Base-by-base conservation (phyloP, 2,888 invertebrate genomes). In the Synanthedon myopaeformis region DNA sequence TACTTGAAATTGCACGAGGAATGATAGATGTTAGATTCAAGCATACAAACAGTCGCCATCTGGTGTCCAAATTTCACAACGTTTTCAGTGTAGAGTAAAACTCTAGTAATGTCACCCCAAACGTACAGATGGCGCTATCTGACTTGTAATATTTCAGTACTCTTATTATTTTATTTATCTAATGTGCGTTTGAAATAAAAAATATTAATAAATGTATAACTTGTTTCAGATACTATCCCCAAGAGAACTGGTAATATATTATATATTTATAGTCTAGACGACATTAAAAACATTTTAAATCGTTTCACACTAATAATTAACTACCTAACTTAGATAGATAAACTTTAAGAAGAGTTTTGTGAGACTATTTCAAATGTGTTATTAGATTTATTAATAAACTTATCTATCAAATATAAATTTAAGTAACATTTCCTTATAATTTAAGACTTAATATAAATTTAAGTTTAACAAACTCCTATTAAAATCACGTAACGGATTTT, bases 161-260 rank as follows among this genome's bases (percentile, higher is more conserved):
- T 35, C 35, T 35, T 35, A 6, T 35, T 35, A 6, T 35, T 35
- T 35, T 35, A 35, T 23, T 23, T 23, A 23, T 5, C 53, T 50
- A 11, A 14, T 17, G 51, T 42, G 23, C 28, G 51, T 49, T 52
- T 8, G 5, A 42, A 54, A 35, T 53, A 48, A 49, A n/a, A 51
- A 53, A 52, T 51, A 74, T 71, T 82, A 81, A 80, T 74, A 55
- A 57, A 55, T 55, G 58, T 70, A 76, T 82, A 70, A 70, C 67
- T 86, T 86, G 86, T 86, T 86, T 85, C 86, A 86, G 86, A 86
- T 86, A 84, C 74, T 86, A 85, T 78, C 82, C 84, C 61, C 86
- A 85, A 83, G 86, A 86, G 77, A 86, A 86, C 84, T 86, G 86
- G 86, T 85, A 70, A 67, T 71, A 67, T 74, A 76, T 70, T 41